A percentile compares a stretch with the other conserved stretches of the same genome.
Conservation (phyloP, 1,140 invertebrate genomes). For the Calosoma granatense region DNA sequence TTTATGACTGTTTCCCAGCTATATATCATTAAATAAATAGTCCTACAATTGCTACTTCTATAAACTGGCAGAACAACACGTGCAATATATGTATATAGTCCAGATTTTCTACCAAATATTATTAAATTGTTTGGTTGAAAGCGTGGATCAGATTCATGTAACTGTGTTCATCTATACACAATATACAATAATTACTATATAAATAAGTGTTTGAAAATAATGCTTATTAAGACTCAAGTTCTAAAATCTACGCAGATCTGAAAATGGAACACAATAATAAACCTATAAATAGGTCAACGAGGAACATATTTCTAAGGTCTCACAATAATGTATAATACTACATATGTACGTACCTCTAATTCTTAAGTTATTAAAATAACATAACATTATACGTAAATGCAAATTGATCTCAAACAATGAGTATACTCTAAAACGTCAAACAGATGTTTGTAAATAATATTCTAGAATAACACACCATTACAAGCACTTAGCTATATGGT, state of each 20-base stretch:
- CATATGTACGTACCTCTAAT: not conserved
- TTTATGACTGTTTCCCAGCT: not conserved
- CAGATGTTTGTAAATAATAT: conserved; percentile 6
- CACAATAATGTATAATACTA: not conserved
- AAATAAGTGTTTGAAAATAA: not conserved
- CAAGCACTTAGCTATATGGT: not conserved
- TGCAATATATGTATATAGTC: no score
- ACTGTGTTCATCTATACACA: no score
- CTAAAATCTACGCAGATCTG: no score
- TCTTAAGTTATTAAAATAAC: conserved; percentile 1
- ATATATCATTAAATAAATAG: not conserved
- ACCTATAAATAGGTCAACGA: not conserved
- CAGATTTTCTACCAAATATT: no score
- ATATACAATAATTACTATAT: not conserved
- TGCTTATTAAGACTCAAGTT: no score
- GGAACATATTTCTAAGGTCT: not conserved
- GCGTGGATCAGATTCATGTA: no score
- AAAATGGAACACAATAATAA: not conserved
- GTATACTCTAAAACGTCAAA: not conserved
- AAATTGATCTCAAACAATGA: not conserved
- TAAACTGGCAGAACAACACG: no score
- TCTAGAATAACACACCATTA: conserved; percentile 6
- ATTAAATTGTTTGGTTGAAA: no score
- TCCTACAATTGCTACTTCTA: no score
- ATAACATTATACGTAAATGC: not conserved